Evolutionary conservation across 2,888 invertebrate genomes (phyloP).

Genomic region (Drosophila infuscata): DNA sequence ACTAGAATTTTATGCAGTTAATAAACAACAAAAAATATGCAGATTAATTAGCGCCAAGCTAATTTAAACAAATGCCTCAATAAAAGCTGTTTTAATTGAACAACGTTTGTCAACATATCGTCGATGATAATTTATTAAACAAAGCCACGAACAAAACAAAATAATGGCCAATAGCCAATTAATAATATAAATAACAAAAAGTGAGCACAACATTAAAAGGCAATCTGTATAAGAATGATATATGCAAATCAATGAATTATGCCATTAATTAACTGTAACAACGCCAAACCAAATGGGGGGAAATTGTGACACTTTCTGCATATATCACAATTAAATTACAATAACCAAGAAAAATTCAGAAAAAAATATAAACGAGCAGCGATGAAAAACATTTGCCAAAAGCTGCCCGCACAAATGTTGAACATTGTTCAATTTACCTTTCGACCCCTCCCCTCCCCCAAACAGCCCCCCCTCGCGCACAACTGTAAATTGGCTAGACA

Average conservation of each 20-base stretch:
- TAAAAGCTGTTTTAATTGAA: slow-evolving; percentile 12
- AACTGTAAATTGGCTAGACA: slow-evolving; percentile 58
- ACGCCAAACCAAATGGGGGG: slow-evolving; percentile 1
- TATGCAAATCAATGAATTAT: slow-evolving; percentile 51
- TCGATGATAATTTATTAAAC: slow-evolving; percentile 8
- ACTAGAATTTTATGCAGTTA: not conserved
- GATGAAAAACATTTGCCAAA: slow-evolving; percentile 37
- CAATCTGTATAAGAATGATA: slow-evolving; percentile 36
- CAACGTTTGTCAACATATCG: slow-evolving; percentile 7
- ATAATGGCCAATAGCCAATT: slow-evolving; percentile 14
- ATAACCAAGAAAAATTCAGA: slow-evolving; percentile 1
- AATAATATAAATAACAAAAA: slow-evolving; percentile 13
- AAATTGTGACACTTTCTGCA: slow-evolving; percentile 21
- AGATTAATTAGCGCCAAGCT: not conserved
- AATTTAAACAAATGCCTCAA: not conserved
- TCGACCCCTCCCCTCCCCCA: not conserved
- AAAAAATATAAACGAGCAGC: not conserved
- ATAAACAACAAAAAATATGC: not conserved
- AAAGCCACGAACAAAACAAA: not conserved
- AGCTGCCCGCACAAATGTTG: slow-evolving; percentile 12
- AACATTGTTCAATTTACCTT: slow-evolving; percentile 15
- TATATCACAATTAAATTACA: slow-evolving; percentile 43
- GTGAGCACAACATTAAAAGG: slow-evolving; percentile 32
- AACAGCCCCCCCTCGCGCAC: not conserved
- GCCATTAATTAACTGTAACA: slow-evolving; percentile 45